A percentile compares a stretch with the other conserved stretches of the same genome.
Conservation (phyloP, 2,797 vertebrate species). For the Dipus sagitta region DNA sequence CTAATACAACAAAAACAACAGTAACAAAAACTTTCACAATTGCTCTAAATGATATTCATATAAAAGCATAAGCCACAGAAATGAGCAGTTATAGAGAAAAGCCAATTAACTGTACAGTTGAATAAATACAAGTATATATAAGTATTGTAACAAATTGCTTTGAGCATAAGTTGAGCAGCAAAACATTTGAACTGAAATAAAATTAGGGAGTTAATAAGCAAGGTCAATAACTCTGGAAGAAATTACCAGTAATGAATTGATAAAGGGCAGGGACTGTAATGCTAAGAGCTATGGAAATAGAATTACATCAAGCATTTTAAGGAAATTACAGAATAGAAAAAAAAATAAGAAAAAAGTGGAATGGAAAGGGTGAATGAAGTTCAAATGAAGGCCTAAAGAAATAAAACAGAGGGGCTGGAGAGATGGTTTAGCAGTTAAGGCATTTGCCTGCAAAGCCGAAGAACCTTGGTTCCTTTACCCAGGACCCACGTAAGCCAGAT, state of each 20-base stretch:
- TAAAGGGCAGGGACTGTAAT: background rate
- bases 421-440: too few species aligned
- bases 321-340: background rate
- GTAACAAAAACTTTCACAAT: background rate
- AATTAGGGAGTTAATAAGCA: background rate
- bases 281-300: background rate
- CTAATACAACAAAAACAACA: background rate
- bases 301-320: background rate
- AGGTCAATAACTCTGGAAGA: background rate
- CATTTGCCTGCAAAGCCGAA: too few species aligned
- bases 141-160: background rate
- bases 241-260: constrained; percentile 1
- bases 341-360: background rate
- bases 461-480: too few species aligned
- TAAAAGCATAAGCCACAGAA: background rate
- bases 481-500: too few species aligned
- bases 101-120: background rate
- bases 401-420: background rate
- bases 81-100: background rate
- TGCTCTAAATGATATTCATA: background rate
- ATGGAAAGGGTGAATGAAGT: background rate
- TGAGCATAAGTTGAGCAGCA: background rate
- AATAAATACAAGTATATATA: background rate
- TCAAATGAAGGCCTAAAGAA: background rate
- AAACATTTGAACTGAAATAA: constrained; percentile 38